These are phyloP conservation scores for Doryteuthis pealeii DNA, from an alignment of 1,140 invertebrate species.

Conservation along the genomic window DNA sequence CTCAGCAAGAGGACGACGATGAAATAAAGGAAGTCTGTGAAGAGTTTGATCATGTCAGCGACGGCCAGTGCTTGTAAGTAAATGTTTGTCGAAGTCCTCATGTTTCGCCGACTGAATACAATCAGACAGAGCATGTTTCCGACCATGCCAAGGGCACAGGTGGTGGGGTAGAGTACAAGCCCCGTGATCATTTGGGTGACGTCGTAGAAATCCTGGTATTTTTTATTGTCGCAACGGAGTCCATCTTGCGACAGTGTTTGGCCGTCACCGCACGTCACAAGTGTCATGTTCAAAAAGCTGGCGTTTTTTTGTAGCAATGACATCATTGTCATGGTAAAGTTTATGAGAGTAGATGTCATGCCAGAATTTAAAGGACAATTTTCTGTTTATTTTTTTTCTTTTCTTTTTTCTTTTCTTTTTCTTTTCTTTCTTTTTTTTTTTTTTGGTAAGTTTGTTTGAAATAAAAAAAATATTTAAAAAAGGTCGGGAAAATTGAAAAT, in stretches of 20 bases:
- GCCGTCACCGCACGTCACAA: not conserved
- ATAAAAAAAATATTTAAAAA: too few relatives aligned
- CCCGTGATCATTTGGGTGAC: conserved; percentile 38
- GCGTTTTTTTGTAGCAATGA: not conserved
- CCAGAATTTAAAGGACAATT: not conserved
- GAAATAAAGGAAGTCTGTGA: conserved; percentile 70
- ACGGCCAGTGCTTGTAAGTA: conserved; percentile 74
- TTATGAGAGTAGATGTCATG: not conserved
- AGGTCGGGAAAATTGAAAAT: too few relatives aligned
- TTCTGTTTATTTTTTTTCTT: not conserved
- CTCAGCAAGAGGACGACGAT: conserved; percentile 62
- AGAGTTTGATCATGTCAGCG: conserved; percentile 71
- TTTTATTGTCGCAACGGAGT: not conserved
- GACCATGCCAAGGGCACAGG: conserved; percentile 70
- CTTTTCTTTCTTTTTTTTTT: too few relatives aligned
- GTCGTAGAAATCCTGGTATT: conserved; percentile 25
- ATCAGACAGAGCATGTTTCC: conserved; percentile 73
- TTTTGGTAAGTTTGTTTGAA: too few relatives aligned
- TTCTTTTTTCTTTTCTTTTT: too few relatives aligned
- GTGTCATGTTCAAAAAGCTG: not conserved
- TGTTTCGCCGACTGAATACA: conserved; percentile 70
- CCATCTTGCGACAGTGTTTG: not conserved
- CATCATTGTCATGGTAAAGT: not conserved
- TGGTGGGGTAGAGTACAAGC: conserved; percentile 67
- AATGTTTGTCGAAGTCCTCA: conserved; percentile 72